phyloP scores from a whole-genome alignment of 2,113 vertebrate genomes.

The Entomyzon cyanotis region DNA sequence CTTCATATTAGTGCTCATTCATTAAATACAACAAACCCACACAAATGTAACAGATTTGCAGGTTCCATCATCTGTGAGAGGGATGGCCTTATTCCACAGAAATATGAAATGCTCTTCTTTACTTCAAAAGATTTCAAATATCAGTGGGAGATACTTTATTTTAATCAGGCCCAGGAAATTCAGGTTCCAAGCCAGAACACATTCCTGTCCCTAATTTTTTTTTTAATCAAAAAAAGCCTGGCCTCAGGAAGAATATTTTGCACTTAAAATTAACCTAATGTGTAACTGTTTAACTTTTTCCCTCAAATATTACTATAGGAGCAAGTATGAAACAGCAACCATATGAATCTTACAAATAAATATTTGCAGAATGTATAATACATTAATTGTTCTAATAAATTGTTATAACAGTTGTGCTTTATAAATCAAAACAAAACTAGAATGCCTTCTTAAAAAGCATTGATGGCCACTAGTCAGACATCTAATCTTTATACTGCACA shows the following conservation, averaged over 20 bases:
- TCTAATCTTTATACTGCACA: background rate
- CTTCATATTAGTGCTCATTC: rapidly evolving
- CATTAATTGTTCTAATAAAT: background rate
- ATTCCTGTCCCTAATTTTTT: background rate
- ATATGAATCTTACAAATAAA: background rate
- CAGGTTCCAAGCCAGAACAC: background rate
- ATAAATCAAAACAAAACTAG: background rate
- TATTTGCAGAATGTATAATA: background rate
- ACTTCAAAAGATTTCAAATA: background rate
- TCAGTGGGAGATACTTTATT: background rate
- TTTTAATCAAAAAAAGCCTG: background rate
- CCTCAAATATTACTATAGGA: background rate
- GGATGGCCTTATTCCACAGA: background rate
- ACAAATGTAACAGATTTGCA: background rate
- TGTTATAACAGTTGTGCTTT: background rate
- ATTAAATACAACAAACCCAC: background rate
- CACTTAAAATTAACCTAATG: background rate
- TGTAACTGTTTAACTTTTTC: background rate
- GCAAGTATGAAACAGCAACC: background rate
- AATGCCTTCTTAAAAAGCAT: background rate
- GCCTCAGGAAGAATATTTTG: background rate
- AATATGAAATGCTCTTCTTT: background rate
- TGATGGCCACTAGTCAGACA: background rate
- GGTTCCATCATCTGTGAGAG: background rate
- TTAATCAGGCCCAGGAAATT: background rate